Evolutionary conservation across 2,113 vertebrate species (phyloP).

Genomic region (Bambusicola thoracicus): DNA sequence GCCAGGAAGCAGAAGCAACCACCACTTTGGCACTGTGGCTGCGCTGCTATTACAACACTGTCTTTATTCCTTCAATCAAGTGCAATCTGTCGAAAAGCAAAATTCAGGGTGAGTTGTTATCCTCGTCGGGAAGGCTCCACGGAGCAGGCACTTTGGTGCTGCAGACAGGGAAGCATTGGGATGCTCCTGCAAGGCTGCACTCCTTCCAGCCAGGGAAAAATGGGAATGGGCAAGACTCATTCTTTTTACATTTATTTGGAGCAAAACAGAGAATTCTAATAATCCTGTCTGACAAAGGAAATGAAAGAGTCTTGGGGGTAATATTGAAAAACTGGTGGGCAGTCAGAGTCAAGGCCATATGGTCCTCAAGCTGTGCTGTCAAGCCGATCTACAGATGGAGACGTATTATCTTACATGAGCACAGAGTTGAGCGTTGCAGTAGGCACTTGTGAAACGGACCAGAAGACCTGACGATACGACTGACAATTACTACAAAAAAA

Average conservation of each 20-base stretch:
- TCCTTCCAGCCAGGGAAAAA: background rate
- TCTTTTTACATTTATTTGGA: background rate
- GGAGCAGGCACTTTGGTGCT: background rate
- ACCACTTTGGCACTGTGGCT: background rate
- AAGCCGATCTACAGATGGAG: slow-evolving; percentile 69
- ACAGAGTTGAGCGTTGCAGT: slow-evolving; percentile 57
- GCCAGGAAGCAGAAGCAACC: slow-evolving; percentile 7
- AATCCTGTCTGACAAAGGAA: slow-evolving; percentile 54
- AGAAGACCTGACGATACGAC: slow-evolving; percentile 25
- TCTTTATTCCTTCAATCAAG: background rate
- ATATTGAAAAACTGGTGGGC: slow-evolving; percentile 68
- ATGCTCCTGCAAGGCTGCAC: background rate
- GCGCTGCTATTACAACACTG: background rate
- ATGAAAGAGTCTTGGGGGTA: slow-evolving; percentile 60
- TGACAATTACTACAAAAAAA: slow-evolving; percentile 40
- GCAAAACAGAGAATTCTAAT: slow-evolving; percentile 54
- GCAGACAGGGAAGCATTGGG: background rate
- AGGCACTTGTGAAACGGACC: slow-evolving; percentile 56
- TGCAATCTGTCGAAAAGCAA: background rate
- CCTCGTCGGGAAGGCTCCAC: background rate
- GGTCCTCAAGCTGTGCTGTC: slow-evolving; percentile 75
- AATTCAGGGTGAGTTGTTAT: background rate
- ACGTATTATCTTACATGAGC: slow-evolving; percentile 59
- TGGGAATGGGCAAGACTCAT: background rate
- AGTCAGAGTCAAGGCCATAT: slow-evolving; percentile 71